Conservation (phyloP, 1,140 invertebrate genomes). For the Harpegnathos saltator region DNA sequence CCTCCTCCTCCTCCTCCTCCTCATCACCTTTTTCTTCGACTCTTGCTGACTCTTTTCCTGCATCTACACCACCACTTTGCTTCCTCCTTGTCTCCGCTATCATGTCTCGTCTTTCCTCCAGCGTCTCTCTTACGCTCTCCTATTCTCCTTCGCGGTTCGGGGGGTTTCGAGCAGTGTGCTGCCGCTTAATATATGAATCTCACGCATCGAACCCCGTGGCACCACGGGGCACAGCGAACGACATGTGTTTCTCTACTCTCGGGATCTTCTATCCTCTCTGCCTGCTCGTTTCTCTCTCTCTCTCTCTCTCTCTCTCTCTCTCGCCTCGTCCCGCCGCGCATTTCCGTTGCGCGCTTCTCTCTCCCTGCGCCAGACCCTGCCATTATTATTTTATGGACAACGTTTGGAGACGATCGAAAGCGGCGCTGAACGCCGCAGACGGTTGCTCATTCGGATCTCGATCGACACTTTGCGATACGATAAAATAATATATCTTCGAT, state of each 20-base stretch:
- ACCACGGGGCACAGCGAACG: conserved; percentile 84
- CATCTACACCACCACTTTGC: conserved; percentile 9
- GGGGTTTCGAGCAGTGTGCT: conserved; percentile 69
- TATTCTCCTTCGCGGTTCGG: conserved; percentile 65
- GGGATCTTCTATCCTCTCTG: conserved; percentile 43
- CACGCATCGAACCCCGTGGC: conserved; percentile 84
- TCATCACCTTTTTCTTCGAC: background rate
- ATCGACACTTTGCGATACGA: conserved; percentile 23
- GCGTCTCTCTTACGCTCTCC: conserved; percentile 55
- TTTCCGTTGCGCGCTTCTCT: conserved; percentile 33
- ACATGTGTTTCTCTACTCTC: conserved; percentile 84
- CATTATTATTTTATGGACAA: conserved; percentile 53
- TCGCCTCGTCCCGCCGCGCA: background rate
- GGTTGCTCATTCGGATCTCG: conserved; percentile 3
- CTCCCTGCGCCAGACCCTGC: conserved; percentile 34
- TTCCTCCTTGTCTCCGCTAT: conserved; percentile 48
- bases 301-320: conserved; percentile 45
- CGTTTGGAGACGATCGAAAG: conserved; percentile 74
- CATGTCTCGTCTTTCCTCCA: conserved; percentile 56
- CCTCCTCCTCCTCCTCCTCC: no score
- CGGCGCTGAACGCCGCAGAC: conserved; percentile 27
- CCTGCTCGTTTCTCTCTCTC: conserved; percentile 43
- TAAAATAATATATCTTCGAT: background rate
- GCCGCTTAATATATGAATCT: conserved; percentile 83
- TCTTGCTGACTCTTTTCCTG: background rate